phyloP scores from a whole-genome alignment of 2,888 invertebrate genomes.

The Stenoptilia bipunctidactyla region DNA sequence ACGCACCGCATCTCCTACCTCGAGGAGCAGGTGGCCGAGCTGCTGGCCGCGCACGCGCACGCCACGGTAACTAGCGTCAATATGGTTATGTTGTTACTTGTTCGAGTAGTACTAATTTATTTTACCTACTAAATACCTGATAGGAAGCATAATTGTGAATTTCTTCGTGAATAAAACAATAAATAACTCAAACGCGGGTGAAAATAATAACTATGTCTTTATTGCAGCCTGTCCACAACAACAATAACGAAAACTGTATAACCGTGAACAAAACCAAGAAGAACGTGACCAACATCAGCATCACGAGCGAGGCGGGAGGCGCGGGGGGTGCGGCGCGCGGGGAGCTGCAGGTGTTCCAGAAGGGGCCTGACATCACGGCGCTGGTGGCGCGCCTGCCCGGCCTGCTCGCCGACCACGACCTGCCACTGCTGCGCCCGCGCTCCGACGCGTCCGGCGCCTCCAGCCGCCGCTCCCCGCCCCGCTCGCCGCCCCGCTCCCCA shows the following conservation, averaged over 20 bases:
- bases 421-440: constrained; percentile 64
- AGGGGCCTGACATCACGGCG: constrained; percentile 84
- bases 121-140: no score
- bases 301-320: constrained; percentile 67
- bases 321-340: constrained; percentile 56
- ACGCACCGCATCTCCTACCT: constrained; percentile 91
- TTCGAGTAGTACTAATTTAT: no score
- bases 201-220: no score
- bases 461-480: constrained; percentile 49
- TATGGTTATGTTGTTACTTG: no score
- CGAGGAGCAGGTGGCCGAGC: constrained; percentile 85
- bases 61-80: no score
- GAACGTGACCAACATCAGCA: constrained; percentile 80
- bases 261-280: constrained; percentile 72
- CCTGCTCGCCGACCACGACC: constrained; percentile 50
- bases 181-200: no score
- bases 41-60: constrained; percentile 59
- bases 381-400: constrained; percentile 76
- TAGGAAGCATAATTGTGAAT: no score
- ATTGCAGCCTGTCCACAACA: constrained; percentile 43
- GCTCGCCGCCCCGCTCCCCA: constrained; percentile 43
- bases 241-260: constrained; percentile 54
- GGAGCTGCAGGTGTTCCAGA: constrained; percentile 79
- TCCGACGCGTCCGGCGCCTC: constrained; percentile 71
- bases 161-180: no score